Evolutionary conservation across 2,797 vertebrate genomes (phyloP).

Genomic region (Gymnopithys bicolor): DNA sequence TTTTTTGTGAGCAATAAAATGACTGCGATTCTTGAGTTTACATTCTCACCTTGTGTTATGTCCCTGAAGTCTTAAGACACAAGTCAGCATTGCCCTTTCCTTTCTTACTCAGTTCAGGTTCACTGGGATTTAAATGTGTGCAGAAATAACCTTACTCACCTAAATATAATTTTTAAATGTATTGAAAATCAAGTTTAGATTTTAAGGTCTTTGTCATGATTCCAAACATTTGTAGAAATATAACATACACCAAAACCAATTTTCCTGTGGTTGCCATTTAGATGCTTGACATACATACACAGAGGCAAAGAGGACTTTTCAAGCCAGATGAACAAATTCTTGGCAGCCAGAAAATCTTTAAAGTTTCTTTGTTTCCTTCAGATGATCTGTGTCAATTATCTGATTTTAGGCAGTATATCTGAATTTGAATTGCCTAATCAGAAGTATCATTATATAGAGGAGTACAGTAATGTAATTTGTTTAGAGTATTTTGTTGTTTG

Average conservation of each 20-base stretch:
- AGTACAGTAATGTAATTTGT: not conserved
- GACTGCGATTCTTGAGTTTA: not conserved
- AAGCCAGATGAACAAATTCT: not conserved
- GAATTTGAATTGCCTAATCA: not conserved
- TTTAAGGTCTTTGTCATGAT: not conserved
- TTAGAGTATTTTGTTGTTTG: not conserved
- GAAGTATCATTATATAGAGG: not conserved
- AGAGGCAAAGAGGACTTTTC: not conserved
- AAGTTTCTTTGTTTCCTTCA: not conserved
- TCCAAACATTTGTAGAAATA: not conserved
- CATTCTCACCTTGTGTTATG: not conserved
- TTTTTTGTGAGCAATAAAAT: not conserved
- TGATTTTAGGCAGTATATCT: not conserved
- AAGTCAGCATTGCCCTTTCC: fast-evolving
- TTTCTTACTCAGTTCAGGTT: not conserved
- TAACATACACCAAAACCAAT: not conserved
- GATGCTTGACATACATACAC: not conserved
- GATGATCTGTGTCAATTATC: not conserved
- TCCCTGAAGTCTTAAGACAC: not conserved
- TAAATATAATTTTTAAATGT: not conserved
- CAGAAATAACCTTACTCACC: not conserved
- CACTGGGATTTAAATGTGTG: not conserved
- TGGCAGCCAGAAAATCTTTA: not conserved
- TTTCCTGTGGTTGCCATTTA: not conserved
- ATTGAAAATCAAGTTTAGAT: not conserved